Percentiles rank a stretch among this genome's conserved stretches.
These are phyloP conservation scores for Bombylius discolor DNA, from an alignment of 2,888 invertebrate genomes.

Conservation along the genomic window DNA sequence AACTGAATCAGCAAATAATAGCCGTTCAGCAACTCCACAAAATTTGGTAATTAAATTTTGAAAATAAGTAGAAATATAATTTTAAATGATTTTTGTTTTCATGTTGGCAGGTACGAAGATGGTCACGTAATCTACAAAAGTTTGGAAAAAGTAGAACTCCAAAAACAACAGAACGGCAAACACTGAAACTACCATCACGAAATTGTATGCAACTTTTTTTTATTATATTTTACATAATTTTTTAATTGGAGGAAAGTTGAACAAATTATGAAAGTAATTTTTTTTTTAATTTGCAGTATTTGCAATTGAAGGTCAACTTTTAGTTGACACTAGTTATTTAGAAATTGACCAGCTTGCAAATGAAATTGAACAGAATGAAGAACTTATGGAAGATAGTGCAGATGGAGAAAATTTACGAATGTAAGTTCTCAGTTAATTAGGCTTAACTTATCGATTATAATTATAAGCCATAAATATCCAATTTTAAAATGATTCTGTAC, in stretches of 20 bases:
- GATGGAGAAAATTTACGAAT: constrained; percentile 48
- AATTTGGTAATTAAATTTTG: constrained; percentile 15
- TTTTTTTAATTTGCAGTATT: constrained; percentile 10
- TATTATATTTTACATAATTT: not conserved
- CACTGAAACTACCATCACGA: constrained; percentile 17
- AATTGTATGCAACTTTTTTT: constrained; percentile 8
- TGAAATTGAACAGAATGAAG: constrained; percentile 50
- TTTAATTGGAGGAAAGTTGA: too few relatives aligned
- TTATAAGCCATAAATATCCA: too few relatives aligned
- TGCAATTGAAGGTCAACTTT: constrained; percentile 16
- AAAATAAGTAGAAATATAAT: too few relatives aligned
- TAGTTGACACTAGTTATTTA: constrained; percentile 11
- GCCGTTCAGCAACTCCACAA: constrained; percentile 16
- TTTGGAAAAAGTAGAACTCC: constrained; percentile 15
- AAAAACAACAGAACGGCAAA: constrained; percentile 6
- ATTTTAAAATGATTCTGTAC: too few relatives aligned
- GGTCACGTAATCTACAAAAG: constrained; percentile 21
- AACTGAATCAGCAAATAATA: constrained; percentile 10
- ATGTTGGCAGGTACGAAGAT: constrained; percentile 18
- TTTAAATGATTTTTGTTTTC: too few relatives aligned
- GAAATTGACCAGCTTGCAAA: constrained; percentile 48
- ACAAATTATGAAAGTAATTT: not conserved
- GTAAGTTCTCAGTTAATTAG: constrained; percentile 34
- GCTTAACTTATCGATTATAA: too few relatives aligned
- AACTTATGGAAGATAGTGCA: constrained; percentile 52